Base-by-base conservation (phyloP, 2,797 vertebrate species). In the Cichlasoma orientale region DNA sequence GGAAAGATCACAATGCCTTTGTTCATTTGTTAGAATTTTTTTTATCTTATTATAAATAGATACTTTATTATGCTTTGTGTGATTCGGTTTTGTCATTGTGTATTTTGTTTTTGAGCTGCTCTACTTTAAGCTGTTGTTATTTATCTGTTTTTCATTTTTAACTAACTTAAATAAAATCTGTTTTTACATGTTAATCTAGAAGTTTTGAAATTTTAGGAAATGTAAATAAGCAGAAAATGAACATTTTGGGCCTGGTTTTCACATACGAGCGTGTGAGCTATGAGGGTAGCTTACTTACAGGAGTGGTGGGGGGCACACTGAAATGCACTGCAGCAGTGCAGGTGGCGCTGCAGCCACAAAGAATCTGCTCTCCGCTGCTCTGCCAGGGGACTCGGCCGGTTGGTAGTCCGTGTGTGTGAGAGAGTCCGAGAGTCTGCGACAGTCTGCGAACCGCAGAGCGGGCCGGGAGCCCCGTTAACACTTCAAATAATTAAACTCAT, bases 221-320 rank as follows among this genome's bases (percentile, higher is more conserved):
- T 9, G 27, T 27, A 6, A 7, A 31, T 31, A 31, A 16, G 13
- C 9, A 5, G 12, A 57, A 21, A 58, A 29, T 27, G 7, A 5
- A 10, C 33, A 16, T 2, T 27, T 47, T 13, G n/a, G 13, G 58
- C n/a, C 38, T 38, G 58, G 38, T 3, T 41, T 63, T 23, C 23
- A 21, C 41, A 61, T 13, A 61, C 16, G 41, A 47, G 76, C 3
- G 7, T 4, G 61, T 27, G 55, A 73, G 41, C 69, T 7, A 18
- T 5, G 41, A 44, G 9, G 13, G 7, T 2, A 27, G 3, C 4
- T 63, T 27, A 88, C 96, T 97, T 93, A 98, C 97, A 96, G 90
- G 23, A 94, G 69, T 85, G 13, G 78, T 74, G 10, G 59, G 59
- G 91, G 71, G 1, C 80, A 89, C 1, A 93, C 90, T 25, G 96